These are phyloP conservation scores for Lampris incognitus DNA, from an alignment of 2,113 vertebrate species.

Conservation along the genomic window DNA sequence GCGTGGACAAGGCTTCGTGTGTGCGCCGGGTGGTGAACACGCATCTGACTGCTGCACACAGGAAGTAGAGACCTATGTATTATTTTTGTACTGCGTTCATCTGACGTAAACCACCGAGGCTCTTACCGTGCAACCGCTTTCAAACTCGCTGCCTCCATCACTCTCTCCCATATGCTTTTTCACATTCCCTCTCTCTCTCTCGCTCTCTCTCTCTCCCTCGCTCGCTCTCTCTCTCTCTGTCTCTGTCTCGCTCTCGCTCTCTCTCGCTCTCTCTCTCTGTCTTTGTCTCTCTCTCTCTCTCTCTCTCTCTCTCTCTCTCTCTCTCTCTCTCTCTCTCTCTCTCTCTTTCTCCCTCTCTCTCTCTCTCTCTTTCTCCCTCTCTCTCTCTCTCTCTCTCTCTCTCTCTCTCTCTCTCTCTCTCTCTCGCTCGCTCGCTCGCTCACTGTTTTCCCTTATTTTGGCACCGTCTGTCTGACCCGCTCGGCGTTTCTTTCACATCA, in stretches of 20 bases:
- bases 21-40: no score
- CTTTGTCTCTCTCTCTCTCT: not conserved
- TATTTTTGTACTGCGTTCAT: not conserved
- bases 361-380: no score
- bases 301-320: conserved; percentile 2
- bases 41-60: not conserved
- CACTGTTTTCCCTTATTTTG: not conserved
- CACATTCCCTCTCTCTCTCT: not conserved
- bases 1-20: no score
- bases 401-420: not conserved
- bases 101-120: not conserved
- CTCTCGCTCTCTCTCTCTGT: not conserved
- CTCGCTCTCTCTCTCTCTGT: not conserved
- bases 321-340: not conserved
- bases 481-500: not conserved
- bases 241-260: not conserved
- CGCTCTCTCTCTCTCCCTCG: not conserved
- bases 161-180: not conserved
- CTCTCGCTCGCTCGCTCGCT: not conserved
- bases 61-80: not conserved
- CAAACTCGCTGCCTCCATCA: not conserved
- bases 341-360: not conserved
- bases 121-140: not conserved
- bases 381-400: not conserved
- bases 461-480: not conserved